Percentiles rank a stretch among this genome's conserved stretches.
Conservation (phyloP, 2,797 vertebrate species). For the Lepus oiostolus region DNA sequence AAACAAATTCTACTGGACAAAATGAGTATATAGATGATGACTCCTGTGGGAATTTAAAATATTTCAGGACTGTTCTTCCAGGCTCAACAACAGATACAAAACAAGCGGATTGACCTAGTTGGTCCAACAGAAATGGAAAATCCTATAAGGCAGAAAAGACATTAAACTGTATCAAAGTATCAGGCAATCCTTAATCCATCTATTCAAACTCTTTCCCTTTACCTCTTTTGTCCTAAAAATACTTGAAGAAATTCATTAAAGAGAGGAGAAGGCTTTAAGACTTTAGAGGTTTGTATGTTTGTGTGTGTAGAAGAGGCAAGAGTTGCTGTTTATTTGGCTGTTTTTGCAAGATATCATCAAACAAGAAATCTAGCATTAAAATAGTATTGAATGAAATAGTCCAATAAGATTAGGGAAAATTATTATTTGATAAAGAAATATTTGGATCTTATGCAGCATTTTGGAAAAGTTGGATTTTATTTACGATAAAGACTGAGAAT, state of each 20-base stretch:
- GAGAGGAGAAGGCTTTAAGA: not conserved
- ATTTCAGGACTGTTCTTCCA: not conserved
- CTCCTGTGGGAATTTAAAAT: not conserved
- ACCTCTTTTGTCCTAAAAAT: not conserved
- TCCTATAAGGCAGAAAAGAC: not conserved
- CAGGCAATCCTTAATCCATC: not conserved
- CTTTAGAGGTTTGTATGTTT: not conserved
- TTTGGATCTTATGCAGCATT: not conserved
- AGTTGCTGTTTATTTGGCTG: not conserved
- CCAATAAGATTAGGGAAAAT: slow-evolving; percentile 1
- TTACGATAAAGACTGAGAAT: slow-evolving; percentile 29
- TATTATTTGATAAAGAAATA: slow-evolving; percentile 28
- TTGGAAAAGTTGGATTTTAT: not conserved
- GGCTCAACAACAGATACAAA: not conserved
- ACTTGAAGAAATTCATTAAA: not conserved
- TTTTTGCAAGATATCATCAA: not conserved
- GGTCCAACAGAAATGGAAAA: not conserved
- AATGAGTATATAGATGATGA: not conserved
- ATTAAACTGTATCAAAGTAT: not conserved
- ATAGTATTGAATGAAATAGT: not conserved
- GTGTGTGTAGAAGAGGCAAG: not conserved
- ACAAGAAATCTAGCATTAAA: slow-evolving; percentile 20
- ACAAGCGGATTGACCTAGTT: not conserved
- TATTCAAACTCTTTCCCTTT: not conserved
- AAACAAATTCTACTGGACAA: not conserved